Evolutionary conservation across 2,797 vertebrate species (phyloP), one percentile per base, ranked within the genome.

Genomic region (Fistularia commersonii): DNA sequence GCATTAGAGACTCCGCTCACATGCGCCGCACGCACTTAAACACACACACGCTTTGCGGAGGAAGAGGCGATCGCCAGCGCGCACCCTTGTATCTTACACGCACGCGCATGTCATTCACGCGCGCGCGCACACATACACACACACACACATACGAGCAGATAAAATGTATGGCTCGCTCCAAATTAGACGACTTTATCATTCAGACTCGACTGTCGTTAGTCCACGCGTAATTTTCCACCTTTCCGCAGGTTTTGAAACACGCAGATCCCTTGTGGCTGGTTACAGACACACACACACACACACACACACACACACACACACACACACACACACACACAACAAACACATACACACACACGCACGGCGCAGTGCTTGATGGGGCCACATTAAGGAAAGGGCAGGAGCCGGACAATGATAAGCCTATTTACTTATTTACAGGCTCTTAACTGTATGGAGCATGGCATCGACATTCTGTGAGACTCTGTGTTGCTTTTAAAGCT

Each of bases 211-310:
- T 2, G 15, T 39, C 14, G 9, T 8, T 7, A 35, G 9, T 72
- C 48, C 12, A 45, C 35, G 57, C 45, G 32, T 72, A 63, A 67
- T 64, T 42, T 61, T 64, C 41, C 13, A 38, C 68, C 64, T 76
- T 77, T 77, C 41, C 32, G 40, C n/a, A 35, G 70, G 56, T 62
- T 51, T 64, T 48, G 58, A 65, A 81, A 74, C 74, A 66, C 70
- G 72, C 61, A 62, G 69, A 57, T 71, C 67, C 66, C 78, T 41
- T 58, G 73, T 76, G 80, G 76, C 69, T 67, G 48, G 69, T 76
- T 70, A 47, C 48, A n/a, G n/a, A n/a, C n/a, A n/a, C n/a, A n/a
- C n/a, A n/a, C n/a, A n/a, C n/a, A n/a, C n/a, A n/a, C n/a, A n/a
- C n/a, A n/a, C n/a, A n/a, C n/a, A n/a, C n/a, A n/a, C n/a, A n/a